Conservation (phyloP, 2,797 vertebrate species). For the Graptemys geographica region DNA sequence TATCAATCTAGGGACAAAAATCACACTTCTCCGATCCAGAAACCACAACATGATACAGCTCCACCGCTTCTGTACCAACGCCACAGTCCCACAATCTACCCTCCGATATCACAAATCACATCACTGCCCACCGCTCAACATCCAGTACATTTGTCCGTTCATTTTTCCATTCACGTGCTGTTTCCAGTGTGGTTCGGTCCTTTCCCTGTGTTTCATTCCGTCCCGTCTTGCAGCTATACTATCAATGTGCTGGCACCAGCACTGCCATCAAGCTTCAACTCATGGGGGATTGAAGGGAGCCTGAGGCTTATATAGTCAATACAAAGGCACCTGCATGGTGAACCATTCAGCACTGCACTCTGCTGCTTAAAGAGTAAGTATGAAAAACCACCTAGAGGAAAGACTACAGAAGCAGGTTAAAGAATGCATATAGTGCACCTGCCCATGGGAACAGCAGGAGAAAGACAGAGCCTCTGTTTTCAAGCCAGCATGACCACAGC, state of each 20-base stretch:
- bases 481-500: background rate
- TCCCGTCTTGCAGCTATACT: background rate
- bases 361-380: background rate
- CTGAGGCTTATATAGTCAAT: fast-evolving
- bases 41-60: background rate
- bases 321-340: background rate
- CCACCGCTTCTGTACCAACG: background rate
- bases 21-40: background rate
- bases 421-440: background rate
- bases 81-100: background rate
- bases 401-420: background rate
- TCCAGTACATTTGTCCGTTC: background rate
- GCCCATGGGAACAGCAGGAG: background rate
- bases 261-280: background rate
- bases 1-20: background rate
- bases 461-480: background rate
- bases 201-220: background rate
- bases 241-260: background rate
- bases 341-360: background rate
- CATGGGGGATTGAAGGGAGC: background rate
- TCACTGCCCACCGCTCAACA: background rate
- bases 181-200: background rate
- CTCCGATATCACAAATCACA: background rate
- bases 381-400: background rate
- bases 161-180: background rate